Base-by-base conservation (phyloP, 2,888 invertebrate species). In the Acanthosepion lycidas region DNA sequence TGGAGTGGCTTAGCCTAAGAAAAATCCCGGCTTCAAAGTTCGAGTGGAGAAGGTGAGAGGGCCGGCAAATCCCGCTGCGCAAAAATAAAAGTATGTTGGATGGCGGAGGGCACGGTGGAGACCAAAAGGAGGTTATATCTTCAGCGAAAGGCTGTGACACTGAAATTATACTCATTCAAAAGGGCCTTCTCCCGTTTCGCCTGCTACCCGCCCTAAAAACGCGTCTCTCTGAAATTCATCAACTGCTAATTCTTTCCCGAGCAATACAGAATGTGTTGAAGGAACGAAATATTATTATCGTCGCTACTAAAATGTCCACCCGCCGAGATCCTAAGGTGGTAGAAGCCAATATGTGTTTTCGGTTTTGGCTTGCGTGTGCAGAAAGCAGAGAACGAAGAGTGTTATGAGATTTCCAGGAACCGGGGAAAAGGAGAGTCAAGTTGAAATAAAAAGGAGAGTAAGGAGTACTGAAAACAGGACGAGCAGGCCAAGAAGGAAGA, bases 81-180 rank as follows among this genome's bases (percentile, higher is more conserved):
- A 9, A 78, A n/a, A n/a, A n/a, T 8, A 78, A 78, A n/a, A 78
- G 9, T 78, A 78, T 78, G n/a, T n/a, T 12, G n/a, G n/a, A 78
- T n/a, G n/a, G 78, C 8, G 8, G 8, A 3, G 4, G 78, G 78
- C 9, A 0, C 5, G 20, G 26, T 3, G 23, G 23, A 59, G 15
- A 0, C 15, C 15, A 20, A 55, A 55, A 4, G 15, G 15, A 55
- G 55, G 23, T 64, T 20, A 26, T 28, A 64, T 8, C 28, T 64
- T 23, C 28, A 28, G 28, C 15, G 15, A 78, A n/a, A 78, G 28
- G 28, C 78, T 15, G 15, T 78, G n/a, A 59, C 78, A 78, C n/a
- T n/a, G 78, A 78, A n/a, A 78, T 78, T 78, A 78, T 78, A 78
- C 78, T 78, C 78, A 78, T 78, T 78, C 78, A 78, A 78, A 78